Percentiles rank a stretch among this genome's conserved stretches.
These are phyloP conservation scores for Pollachius pollachius DNA, from an alignment of 2,113 vertebrate species.

Conservation along the genomic window DNA sequence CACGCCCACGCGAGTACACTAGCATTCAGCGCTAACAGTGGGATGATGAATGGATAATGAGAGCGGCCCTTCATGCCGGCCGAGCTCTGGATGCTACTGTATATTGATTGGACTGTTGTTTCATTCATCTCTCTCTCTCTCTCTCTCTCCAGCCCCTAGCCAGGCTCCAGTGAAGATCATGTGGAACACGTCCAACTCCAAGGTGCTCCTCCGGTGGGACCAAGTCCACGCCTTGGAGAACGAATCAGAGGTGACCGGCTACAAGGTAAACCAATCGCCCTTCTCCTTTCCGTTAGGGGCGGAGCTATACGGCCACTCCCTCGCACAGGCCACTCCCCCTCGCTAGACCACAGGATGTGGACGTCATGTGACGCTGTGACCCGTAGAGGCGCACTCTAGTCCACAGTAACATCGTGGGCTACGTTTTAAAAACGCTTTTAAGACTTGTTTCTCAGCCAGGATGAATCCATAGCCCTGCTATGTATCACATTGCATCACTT, in stretches of 20 bases:
- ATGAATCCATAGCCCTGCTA: too few species aligned
- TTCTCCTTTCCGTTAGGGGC: too few species aligned
- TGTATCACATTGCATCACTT: too few species aligned
- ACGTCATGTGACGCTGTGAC: too few species aligned
- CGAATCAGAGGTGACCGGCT: constrained; percentile 96
- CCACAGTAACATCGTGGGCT: too few species aligned
- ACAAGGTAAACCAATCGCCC: constrained; percentile 79
- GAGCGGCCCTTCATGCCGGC: constrained; percentile 47
- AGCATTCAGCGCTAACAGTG: constrained; percentile 26
- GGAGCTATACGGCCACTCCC: too few species aligned
- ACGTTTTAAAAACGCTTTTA: too few species aligned
- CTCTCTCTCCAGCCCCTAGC: constrained; percentile 80
- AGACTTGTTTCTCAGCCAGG: too few species aligned
- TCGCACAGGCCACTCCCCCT: neutral
- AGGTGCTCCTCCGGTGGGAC: constrained; percentile 95
- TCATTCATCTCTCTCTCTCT: constrained; percentile 16
- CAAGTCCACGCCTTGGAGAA: constrained; percentile 94
- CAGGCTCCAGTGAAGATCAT: constrained; percentile 90
- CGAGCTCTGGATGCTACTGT: constrained; percentile 31
- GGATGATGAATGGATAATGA: constrained; percentile 49
- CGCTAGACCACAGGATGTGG: too few species aligned
- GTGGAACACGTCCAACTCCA: constrained; percentile 95
- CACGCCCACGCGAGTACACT: constrained; percentile 24
- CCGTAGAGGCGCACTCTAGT: too few species aligned
- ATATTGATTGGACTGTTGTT: constrained; percentile 36